Conservation (phyloP, 2,888 invertebrate genomes). For the Amphimallon solstitiale region DNA sequence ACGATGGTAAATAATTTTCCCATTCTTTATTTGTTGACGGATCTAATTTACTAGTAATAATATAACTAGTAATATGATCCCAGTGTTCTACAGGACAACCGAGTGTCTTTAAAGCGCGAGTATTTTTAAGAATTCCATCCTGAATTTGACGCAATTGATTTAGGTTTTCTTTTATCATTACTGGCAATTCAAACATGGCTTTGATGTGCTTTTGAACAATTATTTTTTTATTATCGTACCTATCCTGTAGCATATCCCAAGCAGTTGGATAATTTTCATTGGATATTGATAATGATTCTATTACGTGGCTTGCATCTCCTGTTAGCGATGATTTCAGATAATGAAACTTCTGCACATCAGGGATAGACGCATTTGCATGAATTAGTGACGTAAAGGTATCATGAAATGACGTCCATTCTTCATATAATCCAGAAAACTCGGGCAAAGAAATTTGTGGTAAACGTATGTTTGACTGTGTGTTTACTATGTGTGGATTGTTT, state of each 20-base stretch:
- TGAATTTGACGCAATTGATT: conserved; percentile 11
- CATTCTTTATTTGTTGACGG: conserved; percentile 44
- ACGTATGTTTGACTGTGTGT: too few relatives aligned
- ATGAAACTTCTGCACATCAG: conserved; percentile 36
- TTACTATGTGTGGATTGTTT: not conserved
- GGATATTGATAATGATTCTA: conserved; percentile 34
- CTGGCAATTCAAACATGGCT: not conserved
- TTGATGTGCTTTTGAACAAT: not conserved
- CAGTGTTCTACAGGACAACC: conserved; percentile 45
- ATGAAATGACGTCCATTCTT: conserved; percentile 36
- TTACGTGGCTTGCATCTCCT: not conserved
- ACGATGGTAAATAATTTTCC: conserved; percentile 36
- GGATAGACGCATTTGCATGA: conserved; percentile 21
- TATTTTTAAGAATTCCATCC: conserved; percentile 23
- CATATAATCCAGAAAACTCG: conserved; percentile 10
- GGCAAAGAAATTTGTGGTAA: not conserved
- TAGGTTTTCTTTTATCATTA: not conserved
- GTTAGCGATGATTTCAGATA: conserved; percentile 4
- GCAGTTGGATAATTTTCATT: not conserved
- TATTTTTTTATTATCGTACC: not conserved
- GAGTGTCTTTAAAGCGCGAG: conserved; percentile 31
- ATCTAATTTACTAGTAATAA: conserved; percentile 48
- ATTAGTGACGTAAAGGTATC: conserved; percentile 40
- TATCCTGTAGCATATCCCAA: not conserved
- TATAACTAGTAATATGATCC: conserved; percentile 46